phyloP scores from a whole-genome alignment of 2,888 invertebrate genomes.

The Hirtodrosophila alboralis region DNA sequence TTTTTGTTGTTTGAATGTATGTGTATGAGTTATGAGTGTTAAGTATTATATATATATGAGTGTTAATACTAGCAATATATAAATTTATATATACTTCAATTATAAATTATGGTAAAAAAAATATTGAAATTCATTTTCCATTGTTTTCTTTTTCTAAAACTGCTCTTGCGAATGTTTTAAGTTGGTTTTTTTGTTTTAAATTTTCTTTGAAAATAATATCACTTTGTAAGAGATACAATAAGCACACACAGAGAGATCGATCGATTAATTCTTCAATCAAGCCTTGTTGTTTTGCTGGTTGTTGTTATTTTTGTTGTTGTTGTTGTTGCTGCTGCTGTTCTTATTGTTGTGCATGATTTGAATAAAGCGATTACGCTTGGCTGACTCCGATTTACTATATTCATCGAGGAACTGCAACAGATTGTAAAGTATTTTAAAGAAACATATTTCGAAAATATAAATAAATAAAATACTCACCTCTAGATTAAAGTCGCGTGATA shows the following conservation, averaged over 20 bases:
- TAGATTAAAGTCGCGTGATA: constrained; percentile 83
- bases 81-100: constrained; percentile 17
- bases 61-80: constrained; percentile 32
- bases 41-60: constrained; percentile 27
- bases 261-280: constrained; percentile 1
- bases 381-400: constrained; percentile 83
- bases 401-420: constrained; percentile 82
- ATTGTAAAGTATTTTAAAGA: constrained; percentile 9
- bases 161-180: constrained; percentile 64
- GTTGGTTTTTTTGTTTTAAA: constrained; percentile 40
- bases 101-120: constrained; percentile 67
- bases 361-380: constrained; percentile 82
- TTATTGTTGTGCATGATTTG: constrained; percentile 50
- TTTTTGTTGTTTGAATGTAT: constrained; percentile 24
- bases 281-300: constrained; percentile 10
- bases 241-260: not conserved
- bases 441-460: not conserved
- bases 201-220: constrained; percentile 79
- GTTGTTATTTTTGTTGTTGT: constrained; percentile 23
- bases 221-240: constrained; percentile 44
- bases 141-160: constrained; percentile 17
- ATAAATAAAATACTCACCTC: constrained; percentile 72
- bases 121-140: constrained; percentile 23
- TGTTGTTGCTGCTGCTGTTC: constrained; percentile 22
- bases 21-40: constrained; percentile 29